phyloP scores from a whole-genome alignment of 2,797 vertebrate species.

The Amphiprion clarkii region DNA sequence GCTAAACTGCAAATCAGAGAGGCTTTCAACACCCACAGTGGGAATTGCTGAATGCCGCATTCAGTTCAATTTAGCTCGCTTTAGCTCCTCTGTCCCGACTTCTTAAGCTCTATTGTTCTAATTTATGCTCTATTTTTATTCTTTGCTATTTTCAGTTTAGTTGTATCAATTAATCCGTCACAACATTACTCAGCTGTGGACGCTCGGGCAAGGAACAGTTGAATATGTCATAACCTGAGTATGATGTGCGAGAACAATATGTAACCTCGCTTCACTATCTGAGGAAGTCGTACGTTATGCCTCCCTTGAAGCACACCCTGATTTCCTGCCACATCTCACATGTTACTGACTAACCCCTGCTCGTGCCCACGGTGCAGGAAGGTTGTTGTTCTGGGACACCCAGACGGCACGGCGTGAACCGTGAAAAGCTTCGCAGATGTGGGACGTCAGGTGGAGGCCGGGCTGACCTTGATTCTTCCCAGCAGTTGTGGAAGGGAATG shows the following conservation, averaged over 20 bases:
- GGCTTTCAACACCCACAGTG: slow-evolving; percentile 40
- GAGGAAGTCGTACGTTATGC: slow-evolving; percentile 42
- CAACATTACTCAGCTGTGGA: slow-evolving; percentile 3
- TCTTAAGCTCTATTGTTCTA: slow-evolving; percentile 8
- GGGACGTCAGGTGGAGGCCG: slow-evolving; percentile 43
- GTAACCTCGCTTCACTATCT: slow-evolving; percentile 15
- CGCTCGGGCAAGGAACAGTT: slow-evolving; percentile 43
- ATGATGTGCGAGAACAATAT: slow-evolving; percentile 31
- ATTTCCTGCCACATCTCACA: slow-evolving; percentile 40
- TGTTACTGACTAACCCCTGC: slow-evolving; percentile 44
- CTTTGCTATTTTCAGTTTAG: slow-evolving; percentile 21
- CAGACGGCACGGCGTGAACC: slow-evolving; percentile 10
- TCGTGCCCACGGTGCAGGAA: slow-evolving; percentile 50
- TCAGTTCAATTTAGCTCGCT: slow-evolving; percentile 32
- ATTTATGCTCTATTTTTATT: not conserved
- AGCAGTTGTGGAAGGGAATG: slow-evolving; percentile 40
- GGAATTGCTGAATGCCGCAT: slow-evolving; percentile 24
- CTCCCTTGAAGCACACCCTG: slow-evolving; percentile 50
- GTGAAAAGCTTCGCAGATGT: slow-evolving; percentile 52
- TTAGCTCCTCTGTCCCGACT: slow-evolving; percentile 10
- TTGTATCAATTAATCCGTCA: slow-evolving; percentile 10
- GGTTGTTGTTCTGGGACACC: slow-evolving; percentile 42
- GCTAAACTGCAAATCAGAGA: slow-evolving; percentile 48
- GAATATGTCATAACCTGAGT: slow-evolving; percentile 15
- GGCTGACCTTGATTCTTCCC: slow-evolving; percentile 61